Conservation (phyloP, 1,140 invertebrate genomes). For the Calephelis virginiensis region DNA sequence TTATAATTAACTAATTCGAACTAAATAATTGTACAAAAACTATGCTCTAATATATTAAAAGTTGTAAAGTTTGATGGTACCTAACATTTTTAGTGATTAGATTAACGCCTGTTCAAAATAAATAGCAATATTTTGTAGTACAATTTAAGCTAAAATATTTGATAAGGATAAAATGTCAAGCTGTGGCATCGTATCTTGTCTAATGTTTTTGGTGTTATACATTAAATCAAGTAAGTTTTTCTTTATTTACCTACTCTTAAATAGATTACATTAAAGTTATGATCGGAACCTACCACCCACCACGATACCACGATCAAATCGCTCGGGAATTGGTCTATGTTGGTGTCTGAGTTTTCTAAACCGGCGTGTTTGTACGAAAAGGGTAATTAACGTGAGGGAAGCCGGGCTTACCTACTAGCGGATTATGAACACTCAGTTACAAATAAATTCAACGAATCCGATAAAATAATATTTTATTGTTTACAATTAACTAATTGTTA, state of each 20-base stretch:
- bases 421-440: too few relatives aligned
- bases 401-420: too few relatives aligned
- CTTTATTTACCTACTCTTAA: background rate
- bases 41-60: background rate
- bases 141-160: background rate
- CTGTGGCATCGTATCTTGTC: conserved; percentile 1
- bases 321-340: too few relatives aligned
- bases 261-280: background rate
- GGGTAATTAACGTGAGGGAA: too few relatives aligned
- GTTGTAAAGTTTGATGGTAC: background rate
- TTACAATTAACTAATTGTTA: too few relatives aligned
- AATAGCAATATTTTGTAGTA: conserved; percentile 15
- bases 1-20: background rate
- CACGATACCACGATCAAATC: too few relatives aligned
- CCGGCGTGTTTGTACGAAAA: too few relatives aligned
- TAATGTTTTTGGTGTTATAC: conserved; percentile 24
- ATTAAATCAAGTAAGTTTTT: conserved; percentile 28
- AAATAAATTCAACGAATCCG: too few relatives aligned
- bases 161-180: conserved; percentile 24
- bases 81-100: background rate
- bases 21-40: background rate
- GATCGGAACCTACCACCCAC: too few relatives aligned
- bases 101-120: conserved; percentile 14
- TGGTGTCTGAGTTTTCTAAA: too few relatives aligned
- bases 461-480: too few relatives aligned